Evolutionary conservation across 1,140 invertebrate species (phyloP), one percentile per base, ranked within the genome.

Genomic region (Solenopsis invicta): DNA sequence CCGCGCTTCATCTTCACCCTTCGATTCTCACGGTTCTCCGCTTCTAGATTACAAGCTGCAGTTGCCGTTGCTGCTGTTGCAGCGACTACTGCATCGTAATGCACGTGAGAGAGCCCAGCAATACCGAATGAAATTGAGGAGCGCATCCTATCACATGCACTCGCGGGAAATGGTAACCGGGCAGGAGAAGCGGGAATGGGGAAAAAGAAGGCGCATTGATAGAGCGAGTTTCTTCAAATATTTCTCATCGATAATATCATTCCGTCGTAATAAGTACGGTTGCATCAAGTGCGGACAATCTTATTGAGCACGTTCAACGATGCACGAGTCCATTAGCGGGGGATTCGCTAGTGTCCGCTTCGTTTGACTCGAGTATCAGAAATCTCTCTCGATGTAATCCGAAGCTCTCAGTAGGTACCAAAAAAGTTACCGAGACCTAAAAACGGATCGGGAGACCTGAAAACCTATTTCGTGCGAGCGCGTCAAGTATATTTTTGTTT

Each of bases 11-110:
- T 88, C 87, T 91, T 91, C 91, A 91, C 90, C 91, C 89, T 91
- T 92, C 91, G 90, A 91, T 92, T 92, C 91, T 88, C 91, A 92
- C 91, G 90, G 85, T 91, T 92, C 90, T 88, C 85, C 76, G 84
- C 62, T 48, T 48, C 85, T 74, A 87, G 90, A 91, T 91, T 90
- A 91, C 89, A 89, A 90, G 80, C 54, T 66, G 50, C 89, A 64
- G 74, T 87, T 74, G 78, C 72, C 76, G 56, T 62, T 74, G 81
- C 37, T 41, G 75, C 75, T 52, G 59, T 76, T 67, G 76, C 45
- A 72, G 21, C 54, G 66, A 84, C 56, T 50, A 59, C 69, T 24
- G 71, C 29, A 87, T 90, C 89, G 89, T 90, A 91, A 91, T 91
- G 85, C 89, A 87, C 90, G 78, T 56, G 87, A 91, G 80, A 75